Conservation (phyloP, 2,113 vertebrate species). For the Pampusana beccarii region DNA sequence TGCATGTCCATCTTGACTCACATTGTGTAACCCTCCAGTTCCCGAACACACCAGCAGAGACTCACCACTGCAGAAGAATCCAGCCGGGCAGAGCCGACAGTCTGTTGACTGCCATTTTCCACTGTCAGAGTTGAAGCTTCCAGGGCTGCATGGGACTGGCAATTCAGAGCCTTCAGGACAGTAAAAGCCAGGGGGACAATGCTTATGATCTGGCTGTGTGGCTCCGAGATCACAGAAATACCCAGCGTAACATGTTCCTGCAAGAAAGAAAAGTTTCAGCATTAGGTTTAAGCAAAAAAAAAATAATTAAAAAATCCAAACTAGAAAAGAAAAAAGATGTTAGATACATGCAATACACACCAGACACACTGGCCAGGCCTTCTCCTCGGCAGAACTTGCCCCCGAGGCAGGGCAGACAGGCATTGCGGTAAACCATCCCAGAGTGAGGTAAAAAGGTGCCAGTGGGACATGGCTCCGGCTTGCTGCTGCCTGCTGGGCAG, state of each 20-base stretch:
- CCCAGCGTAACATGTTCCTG: slow-evolving; percentile 70
- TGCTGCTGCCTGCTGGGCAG: slow-evolving; percentile 80
- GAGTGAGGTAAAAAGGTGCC: slow-evolving; percentile 77
- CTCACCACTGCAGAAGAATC: slow-evolving; percentile 76
- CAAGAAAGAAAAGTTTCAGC: background rate
- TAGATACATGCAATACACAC: background rate
- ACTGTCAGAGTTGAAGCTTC: slow-evolving; percentile 72
- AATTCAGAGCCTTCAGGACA: slow-evolving; percentile 76
- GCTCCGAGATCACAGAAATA: slow-evolving; percentile 74
- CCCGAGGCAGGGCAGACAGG: slow-evolving; percentile 80
- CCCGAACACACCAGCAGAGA: background rate
- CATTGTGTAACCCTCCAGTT: background rate
- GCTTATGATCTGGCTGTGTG: slow-evolving; percentile 64
- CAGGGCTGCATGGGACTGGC: slow-evolving; percentile 74
- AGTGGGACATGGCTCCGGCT: slow-evolving; percentile 78
- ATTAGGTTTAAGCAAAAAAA: background rate
- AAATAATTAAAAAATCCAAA: background rate
- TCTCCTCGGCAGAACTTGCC: slow-evolving; percentile 80
- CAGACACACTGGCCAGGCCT: slow-evolving; percentile 69
- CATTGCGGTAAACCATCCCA: slow-evolving; percentile 67
- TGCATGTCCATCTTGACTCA: background rate
- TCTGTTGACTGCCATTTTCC: slow-evolving; percentile 70
- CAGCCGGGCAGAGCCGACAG: slow-evolving; percentile 77
- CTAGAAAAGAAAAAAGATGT: no score
- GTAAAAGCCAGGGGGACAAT: slow-evolving; percentile 80